Evolutionary conservation across 2,888 invertebrate species (phyloP), one percentile per base, ranked within the genome.

Genomic region (Tolmerus cingulatus): DNA sequence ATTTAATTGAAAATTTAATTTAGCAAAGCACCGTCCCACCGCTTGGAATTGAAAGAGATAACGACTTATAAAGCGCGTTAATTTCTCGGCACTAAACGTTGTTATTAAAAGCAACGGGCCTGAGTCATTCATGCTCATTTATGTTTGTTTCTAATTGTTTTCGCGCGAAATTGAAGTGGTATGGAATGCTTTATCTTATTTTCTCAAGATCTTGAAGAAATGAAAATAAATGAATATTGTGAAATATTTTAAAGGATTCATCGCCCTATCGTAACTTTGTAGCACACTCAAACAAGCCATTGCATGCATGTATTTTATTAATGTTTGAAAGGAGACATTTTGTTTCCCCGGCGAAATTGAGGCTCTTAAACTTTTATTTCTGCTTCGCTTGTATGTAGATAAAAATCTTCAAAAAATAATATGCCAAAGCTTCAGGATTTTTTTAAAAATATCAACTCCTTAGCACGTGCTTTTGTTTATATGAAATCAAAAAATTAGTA

Each of bases 1-100:
- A 81, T 81, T 81, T 81, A 81, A 81, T 81, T 81, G 81, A 81
- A 81, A 81, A 81, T 81, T 81, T 81, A 46, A 81, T 81, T 81
- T 81, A 34, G 37, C 76, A 37, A 40, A 76, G 76, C 76, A 23
- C 23, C 66, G 23, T 23, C 27, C 66, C 66, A 19, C 27, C 19
- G 23, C 66, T 66, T 12, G 23, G 27, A 66, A 66, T 66, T 66
- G 66, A 66, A 66, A 66, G 66, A 66, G 66, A 66, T 66, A 66
- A 66, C 66, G 66, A 66, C 66, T 66, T 66, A 66, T 66, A 66
- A 66, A 66, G 66, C 66, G 23, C 66, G 66, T 66, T 66, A 66
- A 66, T 66, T 66, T 66, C 66, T 66, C 12, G 66, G 66, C 66
- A 66, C 66, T 66, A 66, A 66, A 66, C 66, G 66, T 23, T 66